Conservation (phyloP, 2,888 invertebrate species). For the Abscondita cerata region DNA sequence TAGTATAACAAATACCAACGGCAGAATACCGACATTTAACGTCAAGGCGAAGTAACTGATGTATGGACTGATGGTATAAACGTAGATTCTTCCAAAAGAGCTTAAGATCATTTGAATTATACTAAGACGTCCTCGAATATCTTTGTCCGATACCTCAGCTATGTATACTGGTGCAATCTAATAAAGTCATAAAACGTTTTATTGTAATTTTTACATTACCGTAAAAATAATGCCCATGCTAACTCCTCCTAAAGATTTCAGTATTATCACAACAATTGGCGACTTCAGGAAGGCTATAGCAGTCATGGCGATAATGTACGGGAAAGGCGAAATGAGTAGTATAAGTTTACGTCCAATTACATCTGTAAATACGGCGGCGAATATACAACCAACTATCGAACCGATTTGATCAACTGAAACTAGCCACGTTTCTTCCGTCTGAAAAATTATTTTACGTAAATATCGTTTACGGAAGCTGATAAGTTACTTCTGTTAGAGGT, state of each 20-base stretch:
- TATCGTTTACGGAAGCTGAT: background rate
- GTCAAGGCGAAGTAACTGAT: conserved; percentile 58
- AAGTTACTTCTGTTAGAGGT: background rate
- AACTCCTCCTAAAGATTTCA: conserved; percentile 69
- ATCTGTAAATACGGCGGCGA: conserved; percentile 65
- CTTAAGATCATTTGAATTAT: conserved; percentile 34
- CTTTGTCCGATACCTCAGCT: conserved; percentile 57
- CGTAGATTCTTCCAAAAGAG: conserved; percentile 56
- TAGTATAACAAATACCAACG: conserved; percentile 51
- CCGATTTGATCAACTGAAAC: conserved; percentile 65
- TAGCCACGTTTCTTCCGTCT: conserved; percentile 64
- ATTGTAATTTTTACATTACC: background rate
- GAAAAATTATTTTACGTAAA: conserved; percentile 30
- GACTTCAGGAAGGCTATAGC: conserved; percentile 43
- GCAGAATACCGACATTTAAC: conserved; percentile 49
- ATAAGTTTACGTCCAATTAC: conserved; percentile 64
- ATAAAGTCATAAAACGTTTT: conserved; percentile 40
- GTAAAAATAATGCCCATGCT: background rate
- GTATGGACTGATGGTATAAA: conserved; percentile 62
- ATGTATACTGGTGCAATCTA: conserved; percentile 50
- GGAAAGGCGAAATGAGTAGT: conserved; percentile 60
- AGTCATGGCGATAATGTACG: conserved; percentile 63
- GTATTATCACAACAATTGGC: conserved; percentile 64
- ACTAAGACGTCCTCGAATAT: conserved; percentile 54
- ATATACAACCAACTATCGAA: conserved; percentile 63